Conservation (phyloP, 2,113 vertebrate species). For the Pterocles burchelli region DNA sequence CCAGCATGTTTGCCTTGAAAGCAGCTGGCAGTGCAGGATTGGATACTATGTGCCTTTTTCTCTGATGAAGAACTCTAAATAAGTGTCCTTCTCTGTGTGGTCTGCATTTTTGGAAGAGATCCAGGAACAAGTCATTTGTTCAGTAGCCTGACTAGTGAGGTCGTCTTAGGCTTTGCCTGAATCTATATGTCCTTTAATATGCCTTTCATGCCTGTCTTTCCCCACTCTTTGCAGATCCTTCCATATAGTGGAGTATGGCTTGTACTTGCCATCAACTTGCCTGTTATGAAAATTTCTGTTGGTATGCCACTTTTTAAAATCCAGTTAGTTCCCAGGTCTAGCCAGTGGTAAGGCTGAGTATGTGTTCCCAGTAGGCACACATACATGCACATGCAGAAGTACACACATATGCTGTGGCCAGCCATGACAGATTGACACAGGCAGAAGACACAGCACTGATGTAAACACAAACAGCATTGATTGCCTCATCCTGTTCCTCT, state of each 20-base stretch:
- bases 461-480: neutral
- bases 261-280: neutral
- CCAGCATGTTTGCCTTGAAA: neutral
- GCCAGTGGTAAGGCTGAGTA: neutral
- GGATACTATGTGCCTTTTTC: neutral
- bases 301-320: neutral
- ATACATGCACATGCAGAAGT: fast-evolving
- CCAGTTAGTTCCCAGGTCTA: neutral
- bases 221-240: neutral
- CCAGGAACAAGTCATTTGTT: neutral
- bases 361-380: neutral
- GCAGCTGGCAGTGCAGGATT: neutral
- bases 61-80: neutral
- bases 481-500: neutral
- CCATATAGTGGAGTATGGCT: neutral
- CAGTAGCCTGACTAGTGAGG: neutral
- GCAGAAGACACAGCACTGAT: neutral
- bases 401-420: too few species aligned
- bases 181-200: neutral
- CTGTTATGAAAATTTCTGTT: neutral
- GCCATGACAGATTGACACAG: neutral
- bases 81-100: neutral
- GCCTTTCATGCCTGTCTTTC: neutral
- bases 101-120: neutral
- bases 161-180: neutral